A percentile compares a stretch with the other conserved stretches of the same genome.
Conservation (phyloP, 2,113 vertebrate genomes). For the Festucalex cinctus region DNA sequence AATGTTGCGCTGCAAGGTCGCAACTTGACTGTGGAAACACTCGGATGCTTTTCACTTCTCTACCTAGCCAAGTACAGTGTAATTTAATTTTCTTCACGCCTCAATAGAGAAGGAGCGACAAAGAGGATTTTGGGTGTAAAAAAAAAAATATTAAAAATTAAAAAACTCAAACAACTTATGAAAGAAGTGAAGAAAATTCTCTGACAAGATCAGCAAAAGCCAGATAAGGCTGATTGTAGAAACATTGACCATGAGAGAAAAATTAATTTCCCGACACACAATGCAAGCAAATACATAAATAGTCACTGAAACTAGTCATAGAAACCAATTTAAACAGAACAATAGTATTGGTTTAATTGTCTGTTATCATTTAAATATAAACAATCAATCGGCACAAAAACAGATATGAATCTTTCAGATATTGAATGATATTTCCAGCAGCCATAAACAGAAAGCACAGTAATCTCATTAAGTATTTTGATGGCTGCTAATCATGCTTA, state of each 20-base stretch:
- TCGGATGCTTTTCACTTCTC: neutral
- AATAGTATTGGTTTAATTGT: neutral
- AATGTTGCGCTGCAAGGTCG: constrained; percentile 1
- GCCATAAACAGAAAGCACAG: neutral
- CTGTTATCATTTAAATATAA: neutral
- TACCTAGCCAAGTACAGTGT: neutral
- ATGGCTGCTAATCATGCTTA: neutral
- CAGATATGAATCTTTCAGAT: neutral
- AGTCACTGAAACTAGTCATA: neutral
- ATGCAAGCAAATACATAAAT: neutral
- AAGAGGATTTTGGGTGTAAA: neutral
- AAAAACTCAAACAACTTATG: constrained; percentile 29
- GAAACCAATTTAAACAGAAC: neutral
- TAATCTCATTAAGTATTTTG: neutral
- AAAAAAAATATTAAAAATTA: no score
- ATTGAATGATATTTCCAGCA: neutral
- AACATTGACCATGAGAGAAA: neutral
- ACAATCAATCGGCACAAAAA: neutral
- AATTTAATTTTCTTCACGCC: neutral
- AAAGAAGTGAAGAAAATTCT: constrained; percentile 44
- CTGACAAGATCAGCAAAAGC: constrained; percentile 26
- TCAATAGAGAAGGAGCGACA: constrained; percentile 10
- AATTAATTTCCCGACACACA: neutral
- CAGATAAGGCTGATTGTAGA: neutral
- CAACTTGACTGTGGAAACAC: neutral